Evolutionary conservation across 1,140 invertebrate genomes (phyloP).

Genomic region (Drosophila asahinai): DNA sequence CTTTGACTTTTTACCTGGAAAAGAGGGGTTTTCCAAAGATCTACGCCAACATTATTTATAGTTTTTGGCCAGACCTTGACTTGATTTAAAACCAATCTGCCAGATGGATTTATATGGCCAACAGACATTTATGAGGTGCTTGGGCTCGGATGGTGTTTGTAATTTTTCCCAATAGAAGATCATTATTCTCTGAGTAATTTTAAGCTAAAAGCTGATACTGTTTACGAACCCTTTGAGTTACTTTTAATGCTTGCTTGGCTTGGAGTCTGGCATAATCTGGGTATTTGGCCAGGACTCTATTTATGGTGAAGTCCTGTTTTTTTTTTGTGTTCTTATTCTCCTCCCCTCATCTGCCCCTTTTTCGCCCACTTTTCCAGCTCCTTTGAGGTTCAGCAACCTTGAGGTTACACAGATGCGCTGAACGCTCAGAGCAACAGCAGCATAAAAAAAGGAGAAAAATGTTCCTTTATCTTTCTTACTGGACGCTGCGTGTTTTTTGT

Average conservation of each 20-base stretch:
- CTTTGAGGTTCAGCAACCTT: conserved; percentile 69
- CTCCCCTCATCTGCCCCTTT: background rate
- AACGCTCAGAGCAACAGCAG: conserved; percentile 29
- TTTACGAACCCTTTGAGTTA: background rate
- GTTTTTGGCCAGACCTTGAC: conserved; percentile 27
- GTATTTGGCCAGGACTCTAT: conserved; percentile 60
- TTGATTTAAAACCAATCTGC: conserved; percentile 27
- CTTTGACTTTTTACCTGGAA: conserved; percentile 32
- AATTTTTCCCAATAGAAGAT: background rate
- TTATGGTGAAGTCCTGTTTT: conserved; percentile 56
- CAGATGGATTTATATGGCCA: conserved; percentile 25
- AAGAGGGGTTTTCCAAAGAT: conserved; percentile 3
- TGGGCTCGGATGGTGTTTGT: background rate
- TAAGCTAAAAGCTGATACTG: background rate
- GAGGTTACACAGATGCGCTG: conserved; percentile 54
- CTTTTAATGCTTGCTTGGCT: background rate
- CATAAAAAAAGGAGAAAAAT: conserved; percentile 10
- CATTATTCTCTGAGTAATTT: background rate
- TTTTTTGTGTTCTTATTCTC: background rate
- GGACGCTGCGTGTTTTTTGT: conserved; percentile 53
- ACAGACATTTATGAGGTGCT: conserved; percentile 27
- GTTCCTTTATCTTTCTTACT: conserved; percentile 52
- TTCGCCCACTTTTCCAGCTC: conserved; percentile 11
- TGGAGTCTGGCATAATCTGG: conserved; percentile 22
- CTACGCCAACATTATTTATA: conserved; percentile 11